phyloP scores from a whole-genome alignment of 2,888 invertebrate genomes.

The Tetranychus truncatus region DNA sequence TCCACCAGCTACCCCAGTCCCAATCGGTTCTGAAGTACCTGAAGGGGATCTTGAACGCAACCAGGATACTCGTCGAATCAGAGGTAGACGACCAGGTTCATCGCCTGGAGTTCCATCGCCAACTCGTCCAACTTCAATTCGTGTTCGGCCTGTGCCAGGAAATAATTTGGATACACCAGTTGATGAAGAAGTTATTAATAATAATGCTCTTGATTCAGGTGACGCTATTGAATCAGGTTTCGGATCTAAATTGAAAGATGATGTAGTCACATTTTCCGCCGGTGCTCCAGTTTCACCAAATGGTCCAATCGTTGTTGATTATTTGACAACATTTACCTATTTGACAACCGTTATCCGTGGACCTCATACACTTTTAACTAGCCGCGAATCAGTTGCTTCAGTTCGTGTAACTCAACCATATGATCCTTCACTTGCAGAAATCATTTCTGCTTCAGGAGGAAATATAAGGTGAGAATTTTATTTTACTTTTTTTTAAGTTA shows the following conservation, averaged over 20 bases:
- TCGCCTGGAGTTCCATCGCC: background rate
- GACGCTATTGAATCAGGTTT: conserved; percentile 4
- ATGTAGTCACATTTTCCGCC: background rate
- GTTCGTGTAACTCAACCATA: conserved; percentile 9
- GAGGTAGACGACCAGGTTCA: background rate
- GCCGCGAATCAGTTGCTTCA: conserved; percentile 24
- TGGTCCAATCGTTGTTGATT: conserved; percentile 24
- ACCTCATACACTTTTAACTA: conserved; percentile 25
- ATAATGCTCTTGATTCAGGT: conserved; percentile 16
- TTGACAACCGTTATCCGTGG: conserved; percentile 28
- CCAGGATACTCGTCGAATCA: background rate
- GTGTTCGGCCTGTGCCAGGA: conserved; percentile 3
- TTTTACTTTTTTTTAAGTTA: background rate
- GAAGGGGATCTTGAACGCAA: background rate
- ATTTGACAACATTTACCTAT: conserved; percentile 27
- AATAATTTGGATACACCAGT: background rate
- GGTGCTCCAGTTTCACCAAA: background rate
- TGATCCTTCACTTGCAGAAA: conserved; percentile 18
- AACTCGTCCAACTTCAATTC: background rate
- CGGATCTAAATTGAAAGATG: conserved; percentile 12
- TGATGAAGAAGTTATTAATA: conserved; percentile 15
- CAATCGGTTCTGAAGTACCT: background rate
- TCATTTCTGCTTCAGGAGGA: conserved; percentile 1
- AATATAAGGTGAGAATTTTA: conserved; percentile 11
- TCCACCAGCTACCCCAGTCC: conserved; percentile 1